Base-by-base conservation (phyloP, 2,113 vertebrate genomes). In the Calypte anna region DNA sequence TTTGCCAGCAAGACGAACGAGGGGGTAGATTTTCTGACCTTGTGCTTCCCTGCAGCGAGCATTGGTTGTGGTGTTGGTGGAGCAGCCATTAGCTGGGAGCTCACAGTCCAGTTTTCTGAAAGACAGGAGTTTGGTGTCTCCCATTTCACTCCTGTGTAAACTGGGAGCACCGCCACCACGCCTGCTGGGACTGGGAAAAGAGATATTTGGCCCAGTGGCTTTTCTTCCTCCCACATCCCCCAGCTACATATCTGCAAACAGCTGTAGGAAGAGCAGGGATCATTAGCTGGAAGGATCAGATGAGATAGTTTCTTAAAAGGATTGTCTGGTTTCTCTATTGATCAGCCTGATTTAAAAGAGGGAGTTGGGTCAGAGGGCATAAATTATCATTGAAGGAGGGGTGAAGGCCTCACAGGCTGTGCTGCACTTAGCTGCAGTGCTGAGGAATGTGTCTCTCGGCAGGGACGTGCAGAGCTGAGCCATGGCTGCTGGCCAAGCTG, bases 271-370 rank as follows among this genome's bases (percentile, higher is more conserved):
- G 87, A 79, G 80, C 87, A 83, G 93, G 86, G 82, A 96, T 97
- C 92, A 86, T 94, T 85, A 96, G 95, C 94, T 96, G 84, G 77
- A 92, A 95, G 91, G 93, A 96, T 95, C 72, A 93, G 94, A 88
- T 74, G 93, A 94, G 85, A 87, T 58, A 83, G 96, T 93, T 96
- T 95, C 96, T 97, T 97, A 97, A 97, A 98, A 98, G 97, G 97
- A 97, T 97, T 96, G 96, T 97, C 97, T 97, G 96, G 97, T 97
- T 95, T 92, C 95, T 93, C 68, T 97, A 98, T 98, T 96, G 97
- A 97, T 97, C 97, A 75, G 90, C 91, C 92, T 91, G 97, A 97
- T 97, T 97, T 96, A 97, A 96, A 96, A 96, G 91, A 94, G 96
- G 96, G 97, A 94, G 95, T 38, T 85, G 78, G 91, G 95, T 97